Evolutionary conservation across 2,888 invertebrate species (phyloP), one percentile per base, ranked within the genome.

Genomic region (Mongoloraphidia duomilia): DNA sequence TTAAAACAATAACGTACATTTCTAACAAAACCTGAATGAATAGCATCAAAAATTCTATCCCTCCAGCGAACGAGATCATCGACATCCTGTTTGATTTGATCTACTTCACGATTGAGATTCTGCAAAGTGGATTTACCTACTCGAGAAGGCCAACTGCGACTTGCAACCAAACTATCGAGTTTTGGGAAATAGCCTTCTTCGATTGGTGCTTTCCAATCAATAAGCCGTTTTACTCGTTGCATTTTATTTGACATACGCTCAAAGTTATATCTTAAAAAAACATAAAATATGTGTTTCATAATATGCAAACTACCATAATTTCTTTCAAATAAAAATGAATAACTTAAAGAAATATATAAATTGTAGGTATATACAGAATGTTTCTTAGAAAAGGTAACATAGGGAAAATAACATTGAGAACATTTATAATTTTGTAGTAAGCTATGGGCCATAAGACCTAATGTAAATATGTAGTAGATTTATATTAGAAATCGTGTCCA

Each of bases 111-210:
- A 60, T 79, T 76, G 37, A 88, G 55, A 60, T 87, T 80, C 11
- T 68, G 63, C 3, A 83, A 59, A 0, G 57, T 58, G 0, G 79
- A 72, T 43, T 72, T 70, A 0, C 71, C 68, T 38, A 80, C 78
- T 56, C 87, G 75, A 0, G 84, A 76, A 0, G 88, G 84, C 82
- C 84, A 88, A 2, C 80, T 71, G 1, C 85, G 71, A 58, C 83
- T 83, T 26, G 87, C 77, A 5, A 87, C 82, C 55, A 81, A 69
- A 2, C 84, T 84, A 66, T 88, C 84, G 62, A 90, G 69, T 67
- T 89, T 90, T 6, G 88, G 84, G 71, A 88, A 90, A 65, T 90
- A 90, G 0, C 80, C 89, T 63, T 89, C 87, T 0, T 65, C 63
- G 55, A 90, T 83, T 11, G 84, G 79, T 3, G 76, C 75, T 2